Evolutionary conservation across 2,797 vertebrate species (phyloP), one percentile per base, ranked within the genome.

Genomic region (Acanthiza pusilla): DNA sequence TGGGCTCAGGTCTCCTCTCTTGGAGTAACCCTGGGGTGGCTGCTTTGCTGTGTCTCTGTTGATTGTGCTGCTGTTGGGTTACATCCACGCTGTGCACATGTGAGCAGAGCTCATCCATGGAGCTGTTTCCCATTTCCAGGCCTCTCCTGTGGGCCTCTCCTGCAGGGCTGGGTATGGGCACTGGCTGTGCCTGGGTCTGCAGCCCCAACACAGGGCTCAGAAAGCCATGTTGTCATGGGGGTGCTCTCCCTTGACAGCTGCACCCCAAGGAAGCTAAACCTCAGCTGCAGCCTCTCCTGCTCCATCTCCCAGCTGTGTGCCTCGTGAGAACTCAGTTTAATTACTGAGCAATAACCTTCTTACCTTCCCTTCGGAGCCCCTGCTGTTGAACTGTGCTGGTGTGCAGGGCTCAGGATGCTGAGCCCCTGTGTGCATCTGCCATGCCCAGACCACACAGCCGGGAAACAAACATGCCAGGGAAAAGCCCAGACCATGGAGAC

Each of bases 401-500:
- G 6, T 34, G 76, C 10, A 11, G n/a, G 45, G 36, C 60, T 80
- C 32, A 16, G 68, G 76, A 29, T 76, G 72, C 76, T 79, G 66
- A 88, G 38, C 5, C 34, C 17, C 32, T 60, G 13, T 32, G 20
- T 66, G 63, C 34, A 19, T 14, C 50, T 85, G 32, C 16, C 7
- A 20, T 22, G 11, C 29, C 30, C 42, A 57, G 29, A 34, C 3
- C 20, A 57, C 19, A 20, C 12, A 50, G 23, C 38, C 76, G 34
- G 68, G 62, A 58, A 57, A 53, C 62, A 65, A 74, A 36, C 7
- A 48, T 8, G 23, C 4, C 13, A 63, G 26, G 26, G 40, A 55
- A 57, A 58, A 82, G 38, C 30, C 34, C 16, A 26, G 45, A 23
- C 16, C 27, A 13, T 0, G 0, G 23, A 58, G 12, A 40, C 0